Conservation (phyloP, 2,888 invertebrate genomes). For the Glyphotaelius pellucidus region DNA sequence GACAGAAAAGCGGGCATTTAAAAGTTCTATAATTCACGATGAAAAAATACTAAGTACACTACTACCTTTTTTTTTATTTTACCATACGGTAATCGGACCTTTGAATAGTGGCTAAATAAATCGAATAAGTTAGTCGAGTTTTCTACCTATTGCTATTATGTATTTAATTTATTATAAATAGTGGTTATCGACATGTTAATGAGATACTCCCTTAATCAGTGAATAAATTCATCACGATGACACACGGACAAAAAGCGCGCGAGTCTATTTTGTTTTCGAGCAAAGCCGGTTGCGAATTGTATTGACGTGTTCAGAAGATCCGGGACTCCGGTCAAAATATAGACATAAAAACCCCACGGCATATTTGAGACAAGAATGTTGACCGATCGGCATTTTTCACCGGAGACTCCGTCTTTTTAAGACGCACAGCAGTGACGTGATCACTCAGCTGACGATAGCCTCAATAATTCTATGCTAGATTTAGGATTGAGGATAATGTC, state of each 20-base stretch:
- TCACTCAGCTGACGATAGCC: neutral
- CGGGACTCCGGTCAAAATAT: constrained; percentile 46
- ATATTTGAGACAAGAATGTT: constrained; percentile 22
- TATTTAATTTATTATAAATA: too few species aligned
- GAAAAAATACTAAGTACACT: too few species aligned
- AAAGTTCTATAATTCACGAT: too few species aligned
- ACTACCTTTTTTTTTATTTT: too few species aligned
- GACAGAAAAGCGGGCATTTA: too few species aligned
- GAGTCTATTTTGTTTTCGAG: neutral
- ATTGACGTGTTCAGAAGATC: constrained; percentile 13
- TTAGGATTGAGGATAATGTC: neutral
- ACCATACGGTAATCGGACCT: too few species aligned
- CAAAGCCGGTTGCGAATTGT: neutral
- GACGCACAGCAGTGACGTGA: neutral
- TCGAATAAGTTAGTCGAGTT: too few species aligned
- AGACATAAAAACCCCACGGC: constrained; percentile 45
- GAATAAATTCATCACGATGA: neutral
- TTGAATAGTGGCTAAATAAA: too few species aligned
- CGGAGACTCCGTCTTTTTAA: neutral
- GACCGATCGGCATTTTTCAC: constrained; percentile 21
- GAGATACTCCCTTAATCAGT: neutral
- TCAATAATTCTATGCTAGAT: neutral
- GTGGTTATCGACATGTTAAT: too few species aligned
- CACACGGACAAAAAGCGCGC: neutral
- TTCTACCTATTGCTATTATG: too few species aligned